Conservation (phyloP, 2,113 vertebrate species). For the Oenanthe melanoleuca region DNA sequence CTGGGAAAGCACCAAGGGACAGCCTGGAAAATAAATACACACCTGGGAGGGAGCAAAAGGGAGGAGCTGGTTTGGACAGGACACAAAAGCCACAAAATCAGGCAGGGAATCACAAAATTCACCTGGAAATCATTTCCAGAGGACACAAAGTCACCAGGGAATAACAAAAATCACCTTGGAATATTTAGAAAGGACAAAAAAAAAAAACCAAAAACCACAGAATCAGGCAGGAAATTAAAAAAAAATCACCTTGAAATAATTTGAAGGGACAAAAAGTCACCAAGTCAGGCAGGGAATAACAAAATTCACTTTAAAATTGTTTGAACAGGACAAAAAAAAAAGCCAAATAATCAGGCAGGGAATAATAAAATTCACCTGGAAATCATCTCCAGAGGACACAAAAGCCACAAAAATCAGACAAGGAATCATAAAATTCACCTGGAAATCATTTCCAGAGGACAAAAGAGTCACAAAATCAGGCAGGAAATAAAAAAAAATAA, state of each 20-base stretch:
- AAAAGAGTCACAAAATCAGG: no score
- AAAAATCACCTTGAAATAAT: background rate
- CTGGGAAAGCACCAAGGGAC: background rate
- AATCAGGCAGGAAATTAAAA: no score
- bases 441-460: fast-evolving
- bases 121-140: no score
- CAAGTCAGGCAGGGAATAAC: no score
- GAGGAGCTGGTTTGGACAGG: background rate
- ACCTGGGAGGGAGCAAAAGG: no score
- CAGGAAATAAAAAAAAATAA: no score
- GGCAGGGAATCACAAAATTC: background rate
- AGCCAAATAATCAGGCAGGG: background rate
- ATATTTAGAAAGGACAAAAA: no score
- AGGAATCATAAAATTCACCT: background rate
- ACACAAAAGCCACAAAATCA: background rate
- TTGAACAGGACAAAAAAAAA: background rate
- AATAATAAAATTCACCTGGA: background rate
- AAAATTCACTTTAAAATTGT: background rate
- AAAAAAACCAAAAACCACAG: no score
- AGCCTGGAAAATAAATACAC: background rate
- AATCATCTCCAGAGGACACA: fast-evolving
- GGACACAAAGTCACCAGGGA: background rate
- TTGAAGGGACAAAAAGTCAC: background rate
- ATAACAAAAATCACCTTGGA: background rate
- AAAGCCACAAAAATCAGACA: no score